Evolutionary conservation across 2,888 invertebrate species (phyloP), one percentile per base, ranked within the genome.

Genomic region (Crioceris asparagi): DNA sequence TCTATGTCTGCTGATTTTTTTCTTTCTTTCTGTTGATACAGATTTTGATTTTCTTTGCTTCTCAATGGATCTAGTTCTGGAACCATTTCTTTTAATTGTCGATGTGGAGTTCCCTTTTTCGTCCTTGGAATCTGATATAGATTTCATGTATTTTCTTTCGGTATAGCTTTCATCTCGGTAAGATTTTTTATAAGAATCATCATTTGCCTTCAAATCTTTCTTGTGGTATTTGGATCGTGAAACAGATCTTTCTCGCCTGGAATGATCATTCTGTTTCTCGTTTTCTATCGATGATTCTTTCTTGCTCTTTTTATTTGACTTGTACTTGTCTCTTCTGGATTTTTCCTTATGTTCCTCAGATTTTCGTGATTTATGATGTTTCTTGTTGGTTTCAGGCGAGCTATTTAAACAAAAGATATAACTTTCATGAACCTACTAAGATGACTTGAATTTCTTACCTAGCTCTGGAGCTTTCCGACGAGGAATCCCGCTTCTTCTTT

Each of bases 401-500:
- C n/a, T n/a, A n/a, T n/a, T n/a, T n/a, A n/a, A n/a, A n/a, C n/a
- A n/a, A n/a, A n/a, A n/a, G n/a, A n/a, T n/a, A n/a, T n/a, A n/a
- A n/a, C n/a, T n/a, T n/a, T n/a, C n/a, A n/a, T n/a, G n/a, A n/a
- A n/a, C n/a, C n/a, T n/a, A n/a, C n/a, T n/a, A n/a, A n/a, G n/a
- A n/a, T n/a, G n/a, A n/a, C n/a, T n/a, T n/a, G n/a, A n/a, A n/a
- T n/a, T n/a, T n/a, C 54, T 56, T 57, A 75, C 75, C 71, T 72
- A 45, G 71, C 70, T 49, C 69, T 64, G 16, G 72, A 71, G 54
- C 70, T 71, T 38, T 70, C 71, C 32, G 70, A 67, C 27, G 68
- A 64, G 38, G 69, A 68, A 44, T 67, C 67, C 46, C 67, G 68
- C 55, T 70, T 72, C 65, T 72, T 74, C 62, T 73, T 49, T n/a